Percentiles rank a stretch among this genome's conserved stretches.
Conservation (phyloP, 2,797 vertebrate genomes). For the Ibycter americanus region DNA sequence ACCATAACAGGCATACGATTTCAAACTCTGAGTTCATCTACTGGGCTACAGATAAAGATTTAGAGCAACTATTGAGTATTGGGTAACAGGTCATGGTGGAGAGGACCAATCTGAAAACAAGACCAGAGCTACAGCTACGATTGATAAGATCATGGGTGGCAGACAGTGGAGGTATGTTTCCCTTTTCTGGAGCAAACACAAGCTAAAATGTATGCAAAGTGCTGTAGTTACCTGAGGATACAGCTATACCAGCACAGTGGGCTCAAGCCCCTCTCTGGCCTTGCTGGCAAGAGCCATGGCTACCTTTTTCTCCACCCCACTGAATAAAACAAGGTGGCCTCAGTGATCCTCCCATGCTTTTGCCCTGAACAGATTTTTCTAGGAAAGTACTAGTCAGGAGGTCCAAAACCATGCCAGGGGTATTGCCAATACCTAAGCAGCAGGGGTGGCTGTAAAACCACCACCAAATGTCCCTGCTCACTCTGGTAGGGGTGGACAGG, state of each 20-base stretch:
- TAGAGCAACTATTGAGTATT: background rate
- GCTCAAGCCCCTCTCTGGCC: background rate
- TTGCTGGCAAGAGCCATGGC: background rate
- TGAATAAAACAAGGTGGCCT: background rate
- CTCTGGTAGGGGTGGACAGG: background rate
- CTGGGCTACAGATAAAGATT: background rate
- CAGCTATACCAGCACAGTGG: background rate
- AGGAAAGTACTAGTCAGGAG: background rate
- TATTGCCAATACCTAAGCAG: background rate
- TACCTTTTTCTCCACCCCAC: background rate
- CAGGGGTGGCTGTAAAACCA: background rate
- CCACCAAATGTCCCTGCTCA: background rate
- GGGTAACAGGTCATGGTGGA: background rate
- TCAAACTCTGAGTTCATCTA: background rate
- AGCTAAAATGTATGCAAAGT: background rate
- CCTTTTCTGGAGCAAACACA: background rate
- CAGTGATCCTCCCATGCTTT: background rate
- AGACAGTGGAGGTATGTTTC: background rate
- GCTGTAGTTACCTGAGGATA: background rate
- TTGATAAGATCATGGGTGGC: background rate
- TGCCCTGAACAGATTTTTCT: background rate
- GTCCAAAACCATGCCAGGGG: background rate
- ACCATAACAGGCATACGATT: background rate
- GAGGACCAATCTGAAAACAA: background rate
- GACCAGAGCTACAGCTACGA: background rate